Percentiles rank a stretch among this genome's conserved stretches.
Conservation (phyloP, 1,140 invertebrate genomes). For the Bombus waltoni region DNA sequence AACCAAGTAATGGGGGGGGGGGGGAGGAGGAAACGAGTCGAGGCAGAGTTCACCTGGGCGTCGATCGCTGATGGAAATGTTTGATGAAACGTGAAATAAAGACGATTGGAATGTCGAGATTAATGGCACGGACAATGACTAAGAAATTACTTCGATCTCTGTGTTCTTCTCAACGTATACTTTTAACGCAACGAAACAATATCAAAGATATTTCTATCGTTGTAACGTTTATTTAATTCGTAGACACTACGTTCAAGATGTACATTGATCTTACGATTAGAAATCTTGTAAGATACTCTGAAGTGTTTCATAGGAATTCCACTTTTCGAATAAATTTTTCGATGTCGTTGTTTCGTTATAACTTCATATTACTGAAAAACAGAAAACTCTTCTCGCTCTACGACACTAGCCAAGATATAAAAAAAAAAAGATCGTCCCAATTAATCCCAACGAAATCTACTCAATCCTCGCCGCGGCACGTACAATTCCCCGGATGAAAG, state of each 20-base stretch:
- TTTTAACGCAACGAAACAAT: no score
- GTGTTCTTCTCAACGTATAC: no score
- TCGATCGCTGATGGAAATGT: neutral
- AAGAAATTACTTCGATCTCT: neutral
- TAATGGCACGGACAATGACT: neutral
- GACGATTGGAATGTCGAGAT: neutral
- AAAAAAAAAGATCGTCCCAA: no score
- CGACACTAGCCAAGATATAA: neutral
- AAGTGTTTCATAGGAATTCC: no score
- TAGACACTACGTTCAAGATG: no score
- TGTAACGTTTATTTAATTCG: no score
- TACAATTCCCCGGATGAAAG: neutral
- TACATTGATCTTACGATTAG: neutral
- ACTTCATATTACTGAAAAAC: neutral
- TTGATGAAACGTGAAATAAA: constrained; percentile 7
- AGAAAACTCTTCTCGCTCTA: neutral
- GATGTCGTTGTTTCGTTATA: neutral
- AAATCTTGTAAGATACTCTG: neutral
- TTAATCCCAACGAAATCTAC: neutral
- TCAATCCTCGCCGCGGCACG: neutral
- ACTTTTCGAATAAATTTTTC: neutral
- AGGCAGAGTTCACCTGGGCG: neutral
- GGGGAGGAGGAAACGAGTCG: neutral
- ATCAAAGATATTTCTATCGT: no score
- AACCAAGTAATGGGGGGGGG: neutral